Base-by-base conservation (phyloP, 2,888 invertebrate species). In the Leptinotarsa juncta region DNA sequence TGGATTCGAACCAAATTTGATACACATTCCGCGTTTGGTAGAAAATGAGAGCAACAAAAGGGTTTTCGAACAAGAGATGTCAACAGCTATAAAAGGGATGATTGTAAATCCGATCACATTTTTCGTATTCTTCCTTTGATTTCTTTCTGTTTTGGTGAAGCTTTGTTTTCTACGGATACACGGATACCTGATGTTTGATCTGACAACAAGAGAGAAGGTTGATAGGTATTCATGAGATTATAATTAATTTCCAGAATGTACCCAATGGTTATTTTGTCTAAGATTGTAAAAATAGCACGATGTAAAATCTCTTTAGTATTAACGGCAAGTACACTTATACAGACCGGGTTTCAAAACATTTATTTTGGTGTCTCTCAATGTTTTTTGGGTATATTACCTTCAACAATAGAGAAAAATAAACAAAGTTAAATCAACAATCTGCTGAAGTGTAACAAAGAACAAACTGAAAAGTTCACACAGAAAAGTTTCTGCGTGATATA, bases 1-100 rank as follows among this genome's bases (percentile, higher is more conserved):
- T 87, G 87, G 87, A 84, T 85, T 87, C 87, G 83, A 86, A 82
- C 86, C 87, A 86, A 87, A 86, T 87, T 86, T 84, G 87, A 85
- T 86, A 86, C 85, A 86, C 85, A 87, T 87, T 85, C 86, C 85
- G 76, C 82, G 81, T 85, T 85, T 85, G 86, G 85, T 80, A 83
- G 83, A 83, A 85, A 85, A 84, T 81, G 83, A 83, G 84, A 83
- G 83, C 83, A 85, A 85, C 84, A 85, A 86, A 85, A 85, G 86
- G 85, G 84, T 82, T 83, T 81, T 82, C 71, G 70, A 73, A 67
- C 71, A 72, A 62, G 73, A 71, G 72, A 70, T 67, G 70, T 67
- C 72, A 42, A 12, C 68, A 49, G 48, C 76, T 76, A 76, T 76
- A 78, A 76, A 76, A 76, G 78, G 78, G 71, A 70, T 74, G 71